Evolutionary conservation across 2,888 invertebrate species (phyloP), one percentile per base, ranked within the genome.

Genomic region (Trissolcus brochymenae): DNA sequence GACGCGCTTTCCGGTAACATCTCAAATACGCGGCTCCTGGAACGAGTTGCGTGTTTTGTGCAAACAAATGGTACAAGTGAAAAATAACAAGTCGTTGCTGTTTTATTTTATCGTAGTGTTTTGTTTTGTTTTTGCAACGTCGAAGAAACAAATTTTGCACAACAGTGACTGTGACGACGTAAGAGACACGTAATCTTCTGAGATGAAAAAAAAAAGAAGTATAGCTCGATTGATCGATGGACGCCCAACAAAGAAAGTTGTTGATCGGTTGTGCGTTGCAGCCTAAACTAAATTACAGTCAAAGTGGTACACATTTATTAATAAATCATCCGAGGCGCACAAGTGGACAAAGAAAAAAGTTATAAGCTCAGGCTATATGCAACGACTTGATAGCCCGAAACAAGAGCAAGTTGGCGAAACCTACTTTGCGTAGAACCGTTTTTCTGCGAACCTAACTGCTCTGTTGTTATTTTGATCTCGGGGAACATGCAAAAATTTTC

Each of bases 201-300:
- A 49, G 51, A 51, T 40, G 16, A 35, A 64, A 64, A 54, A 35
- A 35, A n/a, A n/a, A n/a, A n/a, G n/a, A 29, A 35, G 9, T 35
- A 35, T 35, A 35, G 35, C 11, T 9, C 43, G 53, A 41, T 62
- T 62, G 53, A 62, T 54, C 25, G 62, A 64, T 54, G 43, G 62
- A 64, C 54, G 54, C 35, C 16, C 6, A 35, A 50, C 50, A 55
- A 66, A 57, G 56, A 66, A 66, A 56, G 66, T 57, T 40, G 21
- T 19, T 25, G 54, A 54, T 64, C 43, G 40, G 35, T 9, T 25
- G 35, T 35, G 35, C 6, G 35, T 35, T 9, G 35, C 9, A 17
- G 43, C 43, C 46, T 46, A 46, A 46, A 14, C 16, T 46, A 6
- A 46, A 16, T 6, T 46, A 11, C 46, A 14, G 13, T 43, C 7